Conservation (phyloP, 2,888 invertebrate genomes). For the Heteromyza rotundicornis region DNA sequence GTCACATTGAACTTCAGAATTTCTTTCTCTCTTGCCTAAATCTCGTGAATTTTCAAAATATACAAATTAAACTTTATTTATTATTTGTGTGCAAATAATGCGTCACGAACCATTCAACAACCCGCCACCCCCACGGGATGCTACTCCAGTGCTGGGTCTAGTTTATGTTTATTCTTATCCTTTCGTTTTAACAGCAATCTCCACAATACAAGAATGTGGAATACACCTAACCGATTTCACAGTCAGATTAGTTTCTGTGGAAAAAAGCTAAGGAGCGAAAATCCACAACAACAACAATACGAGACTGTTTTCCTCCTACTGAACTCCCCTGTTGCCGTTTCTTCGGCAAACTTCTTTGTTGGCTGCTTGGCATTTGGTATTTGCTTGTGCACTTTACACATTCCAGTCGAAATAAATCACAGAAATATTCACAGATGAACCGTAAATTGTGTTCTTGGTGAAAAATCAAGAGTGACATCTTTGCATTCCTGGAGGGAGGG, state of each 20-base stretch:
- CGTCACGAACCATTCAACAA: too few relatives aligned
- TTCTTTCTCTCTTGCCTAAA: too few relatives aligned
- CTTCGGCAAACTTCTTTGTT: too few relatives aligned
- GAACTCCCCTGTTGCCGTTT: too few relatives aligned
- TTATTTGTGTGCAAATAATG: neutral
- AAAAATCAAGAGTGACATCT: neutral
- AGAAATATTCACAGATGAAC: neutral
- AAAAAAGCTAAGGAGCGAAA: too few relatives aligned
- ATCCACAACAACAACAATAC: too few relatives aligned
- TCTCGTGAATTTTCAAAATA: neutral
- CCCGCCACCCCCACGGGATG: neutral
- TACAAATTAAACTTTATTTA: neutral
- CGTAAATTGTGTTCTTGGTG: neutral
- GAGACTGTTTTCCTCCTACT: too few relatives aligned
- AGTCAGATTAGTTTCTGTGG: neutral
- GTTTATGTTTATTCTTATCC: neutral
- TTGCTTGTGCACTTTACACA: too few relatives aligned
- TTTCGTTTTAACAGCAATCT: neutral
- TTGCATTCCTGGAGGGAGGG: too few relatives aligned
- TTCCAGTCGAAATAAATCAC: neutral
- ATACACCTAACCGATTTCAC: conserved; percentile 29
- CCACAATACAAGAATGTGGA: conserved; percentile 13
- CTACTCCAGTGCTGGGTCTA: neutral
- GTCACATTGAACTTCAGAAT: too few relatives aligned
- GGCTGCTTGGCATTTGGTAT: too few relatives aligned